These are phyloP conservation scores for Colostygia pectinataria DNA, from an alignment of 2,888 invertebrate species.

Conservation along the genomic window DNA sequence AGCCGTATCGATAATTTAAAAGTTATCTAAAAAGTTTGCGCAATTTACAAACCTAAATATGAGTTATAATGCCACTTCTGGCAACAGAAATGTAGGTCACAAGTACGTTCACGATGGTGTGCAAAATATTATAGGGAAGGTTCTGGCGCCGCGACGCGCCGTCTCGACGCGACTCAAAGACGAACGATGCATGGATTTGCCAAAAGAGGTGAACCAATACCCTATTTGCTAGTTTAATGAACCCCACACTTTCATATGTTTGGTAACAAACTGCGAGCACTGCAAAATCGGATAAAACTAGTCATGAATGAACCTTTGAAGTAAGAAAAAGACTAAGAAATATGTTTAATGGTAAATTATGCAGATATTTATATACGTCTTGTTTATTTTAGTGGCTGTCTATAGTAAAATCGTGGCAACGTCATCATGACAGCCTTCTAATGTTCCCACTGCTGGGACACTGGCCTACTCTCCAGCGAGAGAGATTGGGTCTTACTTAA, in stretches of 20 bases:
- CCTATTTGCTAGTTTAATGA: slow-evolving; percentile 52
- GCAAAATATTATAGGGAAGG: slow-evolving; percentile 49
- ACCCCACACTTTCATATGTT: slow-evolving; percentile 40
- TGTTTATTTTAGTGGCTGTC: no score
- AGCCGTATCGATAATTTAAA: slow-evolving; percentile 3
- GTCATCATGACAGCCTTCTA: no score
- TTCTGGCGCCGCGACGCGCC: slow-evolving; percentile 47
- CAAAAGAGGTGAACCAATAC: slow-evolving; percentile 47
- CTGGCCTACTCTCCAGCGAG: no score
- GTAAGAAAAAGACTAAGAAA: slow-evolving; percentile 19
- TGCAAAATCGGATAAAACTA: slow-evolving; percentile 26
- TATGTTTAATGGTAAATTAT: no score
- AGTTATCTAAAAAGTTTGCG: slow-evolving; percentile 10
- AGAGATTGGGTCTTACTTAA: no score
- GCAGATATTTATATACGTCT: no score
- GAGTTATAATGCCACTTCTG: slow-evolving; percentile 40
- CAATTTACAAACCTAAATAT: slow-evolving; percentile 25
- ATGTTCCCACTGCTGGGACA: no score
- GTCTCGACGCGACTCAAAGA: slow-evolving; percentile 28
- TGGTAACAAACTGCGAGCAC: slow-evolving; percentile 32
- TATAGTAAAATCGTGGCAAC: no score
- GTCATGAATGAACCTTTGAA: slow-evolving; percentile 21
- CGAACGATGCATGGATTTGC: slow-evolving; percentile 47
- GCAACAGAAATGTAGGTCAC: slow-evolving; percentile 54
- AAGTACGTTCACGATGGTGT: slow-evolving; percentile 40